Evolutionary conservation across 2,888 invertebrate genomes (phyloP).

Genomic region (Hemistola chrysoprasaria): DNA sequence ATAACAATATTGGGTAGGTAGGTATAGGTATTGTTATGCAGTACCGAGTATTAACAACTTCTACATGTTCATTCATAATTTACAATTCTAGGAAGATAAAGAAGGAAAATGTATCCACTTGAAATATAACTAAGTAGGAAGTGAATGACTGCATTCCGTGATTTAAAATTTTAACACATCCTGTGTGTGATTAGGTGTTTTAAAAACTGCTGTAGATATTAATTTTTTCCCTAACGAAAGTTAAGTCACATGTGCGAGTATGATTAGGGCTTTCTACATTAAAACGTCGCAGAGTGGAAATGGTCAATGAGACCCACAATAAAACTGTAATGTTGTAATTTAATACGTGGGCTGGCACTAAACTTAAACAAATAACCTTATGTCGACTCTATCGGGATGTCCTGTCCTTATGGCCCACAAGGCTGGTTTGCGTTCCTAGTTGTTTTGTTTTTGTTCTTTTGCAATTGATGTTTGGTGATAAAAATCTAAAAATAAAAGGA

Average conservation of each 20-base stretch:
- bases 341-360: slow-evolving; percentile 71
- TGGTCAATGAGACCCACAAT: slow-evolving; percentile 60
- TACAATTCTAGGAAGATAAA: slow-evolving; percentile 26
- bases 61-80: slow-evolving; percentile 39
- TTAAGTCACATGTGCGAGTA: no score
- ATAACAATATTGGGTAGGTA: no score
- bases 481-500: slow-evolving; percentile 16
- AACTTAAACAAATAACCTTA: slow-evolving; percentile 81
- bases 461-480: slow-evolving; percentile 12
- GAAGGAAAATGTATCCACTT: slow-evolving; percentile 16
- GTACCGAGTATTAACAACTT: slow-evolving; percentile 18
- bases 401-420: slow-evolving; percentile 54
- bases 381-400: slow-evolving; percentile 76
- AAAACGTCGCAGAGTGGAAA: slow-evolving; percentile 44
- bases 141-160: no score
- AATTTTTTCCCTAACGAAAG: no score
- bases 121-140: no score
- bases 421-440: slow-evolving; percentile 37
- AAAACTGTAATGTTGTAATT: slow-evolving; percentile 70
- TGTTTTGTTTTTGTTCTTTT: slow-evolving; percentile 31
- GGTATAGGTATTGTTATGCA: slow-evolving; percentile 26
- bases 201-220: no score
- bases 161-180: no score
- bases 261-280: no score
- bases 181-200: no score